These are phyloP conservation scores for Sylvia borin DNA, from an alignment of 2,797 vertebrate genomes.

Conservation along the genomic window DNA sequence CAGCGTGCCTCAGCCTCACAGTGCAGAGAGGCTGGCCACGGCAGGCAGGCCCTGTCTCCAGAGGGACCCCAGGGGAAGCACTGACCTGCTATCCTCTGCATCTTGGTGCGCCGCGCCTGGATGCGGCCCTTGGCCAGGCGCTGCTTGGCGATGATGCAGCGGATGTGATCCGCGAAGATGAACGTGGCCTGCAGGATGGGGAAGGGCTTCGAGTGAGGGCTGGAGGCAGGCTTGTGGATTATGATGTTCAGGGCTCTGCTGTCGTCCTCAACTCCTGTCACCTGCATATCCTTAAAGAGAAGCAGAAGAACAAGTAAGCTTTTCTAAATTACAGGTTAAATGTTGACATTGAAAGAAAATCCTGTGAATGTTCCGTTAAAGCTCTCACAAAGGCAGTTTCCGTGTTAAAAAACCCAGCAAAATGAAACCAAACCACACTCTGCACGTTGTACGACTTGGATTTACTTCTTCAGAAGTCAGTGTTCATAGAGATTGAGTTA, in stretches of 20 bases:
- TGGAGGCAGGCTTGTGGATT: slow-evolving; percentile 95
- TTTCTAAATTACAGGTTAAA: not conserved
- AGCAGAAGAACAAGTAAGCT: not conserved
- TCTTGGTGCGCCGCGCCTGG: slow-evolving; percentile 96
- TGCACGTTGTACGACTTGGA: not conserved
- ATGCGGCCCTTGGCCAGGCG: slow-evolving; percentile 96
- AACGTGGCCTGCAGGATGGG: slow-evolving; percentile 98
- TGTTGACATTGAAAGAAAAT: not conserved
- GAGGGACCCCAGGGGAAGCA: not conserved
- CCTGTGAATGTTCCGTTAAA: not conserved
- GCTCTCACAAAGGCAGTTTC: not conserved
- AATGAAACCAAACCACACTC: not conserved
- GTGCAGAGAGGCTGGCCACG: not conserved
- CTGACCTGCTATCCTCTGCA: slow-evolving; percentile 95
- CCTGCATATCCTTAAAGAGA: slow-evolving; percentile 96
- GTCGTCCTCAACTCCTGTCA: slow-evolving; percentile 96
- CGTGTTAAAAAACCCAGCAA: fast-evolving
- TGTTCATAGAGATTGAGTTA: not conserved
- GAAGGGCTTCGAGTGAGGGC: slow-evolving; percentile 95
- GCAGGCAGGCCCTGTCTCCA: not conserved
- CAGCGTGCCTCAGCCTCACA: not conserved
- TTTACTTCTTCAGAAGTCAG: not conserved
- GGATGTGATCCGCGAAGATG: slow-evolving; percentile 96
- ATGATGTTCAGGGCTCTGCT: slow-evolving; percentile 94
- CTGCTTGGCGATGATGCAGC: slow-evolving; percentile 98